A percentile compares a stretch with the other conserved stretches of the same genome.
Evolutionary conservation across 2,113 vertebrate genomes (phyloP).

Genomic region (Hucho hucho): DNA sequence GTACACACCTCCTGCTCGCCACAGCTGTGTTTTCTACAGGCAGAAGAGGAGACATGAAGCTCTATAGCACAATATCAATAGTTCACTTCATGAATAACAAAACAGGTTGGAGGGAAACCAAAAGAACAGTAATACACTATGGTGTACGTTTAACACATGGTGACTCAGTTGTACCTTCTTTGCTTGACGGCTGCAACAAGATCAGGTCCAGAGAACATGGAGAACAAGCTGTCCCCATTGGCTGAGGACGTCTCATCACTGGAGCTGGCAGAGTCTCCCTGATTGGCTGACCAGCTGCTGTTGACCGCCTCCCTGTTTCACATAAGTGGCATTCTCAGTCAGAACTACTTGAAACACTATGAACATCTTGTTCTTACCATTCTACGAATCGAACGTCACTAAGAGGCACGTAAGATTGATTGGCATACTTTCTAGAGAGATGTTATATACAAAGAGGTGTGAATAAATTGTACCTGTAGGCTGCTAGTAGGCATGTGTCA

Average conservation of each 20-base stretch:
- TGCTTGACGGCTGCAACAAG: constrained; percentile 97
- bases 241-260: constrained; percentile 96
- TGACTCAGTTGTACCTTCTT: constrained; percentile 78
- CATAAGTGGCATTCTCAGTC: background rate
- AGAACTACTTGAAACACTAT: background rate
- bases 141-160: no score
- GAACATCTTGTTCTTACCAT: background rate
- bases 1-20: constrained; percentile 91
- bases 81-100: background rate
- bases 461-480: background rate
- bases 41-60: constrained; percentile 4
- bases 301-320: constrained; percentile 85
- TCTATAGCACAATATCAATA: background rate
- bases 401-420: background rate
- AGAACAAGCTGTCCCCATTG: constrained; percentile 97
- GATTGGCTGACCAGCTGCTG: constrained; percentile 91
- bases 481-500: no score
- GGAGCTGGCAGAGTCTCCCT: constrained; percentile 95
- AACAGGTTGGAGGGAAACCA: background rate
- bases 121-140: background rate
- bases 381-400: background rate
- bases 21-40: constrained; percentile 92
- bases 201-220: constrained; percentile 99
- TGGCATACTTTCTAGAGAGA: background rate
- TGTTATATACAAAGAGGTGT: background rate